Conservation (phyloP, 2,797 vertebrate genomes). For the Intellagama lesueurii region DNA sequence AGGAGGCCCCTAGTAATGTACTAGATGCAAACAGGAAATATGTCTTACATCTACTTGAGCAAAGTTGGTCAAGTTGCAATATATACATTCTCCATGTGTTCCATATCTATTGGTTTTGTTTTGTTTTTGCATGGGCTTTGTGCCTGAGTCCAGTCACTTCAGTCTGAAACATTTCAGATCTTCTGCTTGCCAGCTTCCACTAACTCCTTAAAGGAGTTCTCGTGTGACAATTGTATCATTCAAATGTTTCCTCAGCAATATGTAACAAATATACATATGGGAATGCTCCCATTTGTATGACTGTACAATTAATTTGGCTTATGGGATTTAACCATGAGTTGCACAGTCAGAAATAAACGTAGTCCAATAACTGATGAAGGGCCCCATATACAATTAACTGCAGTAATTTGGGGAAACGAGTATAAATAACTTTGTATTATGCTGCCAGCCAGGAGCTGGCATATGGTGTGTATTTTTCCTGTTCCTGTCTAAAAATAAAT, state of each 20-base stretch:
- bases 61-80: background rate
- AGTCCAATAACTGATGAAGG: background rate
- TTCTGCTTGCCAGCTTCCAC: background rate
- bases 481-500: conserved; percentile 61
- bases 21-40: background rate
- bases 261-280: background rate
- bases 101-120: background rate
- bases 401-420: conserved; percentile 62
- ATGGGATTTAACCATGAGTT: background rate
- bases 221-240: background rate
- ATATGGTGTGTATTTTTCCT: conserved; percentile 50
- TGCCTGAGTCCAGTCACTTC: background rate
- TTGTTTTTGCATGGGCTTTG: too few species aligned
- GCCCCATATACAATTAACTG: conserved; percentile 55
- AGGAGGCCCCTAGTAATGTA: background rate
- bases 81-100: background rate
- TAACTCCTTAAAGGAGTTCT: background rate
- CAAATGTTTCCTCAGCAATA: background rate
- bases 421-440: conserved; percentile 57
- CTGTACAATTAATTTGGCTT: too few species aligned
- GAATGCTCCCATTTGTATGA: background rate
- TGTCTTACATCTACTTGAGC: background rate
- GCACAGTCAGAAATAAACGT: background rate
- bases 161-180: background rate
- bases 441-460: conserved; percentile 61